Evolutionary conservation across 2,113 vertebrate genomes (phyloP).

Genomic region (Brevimyrus niger): DNA sequence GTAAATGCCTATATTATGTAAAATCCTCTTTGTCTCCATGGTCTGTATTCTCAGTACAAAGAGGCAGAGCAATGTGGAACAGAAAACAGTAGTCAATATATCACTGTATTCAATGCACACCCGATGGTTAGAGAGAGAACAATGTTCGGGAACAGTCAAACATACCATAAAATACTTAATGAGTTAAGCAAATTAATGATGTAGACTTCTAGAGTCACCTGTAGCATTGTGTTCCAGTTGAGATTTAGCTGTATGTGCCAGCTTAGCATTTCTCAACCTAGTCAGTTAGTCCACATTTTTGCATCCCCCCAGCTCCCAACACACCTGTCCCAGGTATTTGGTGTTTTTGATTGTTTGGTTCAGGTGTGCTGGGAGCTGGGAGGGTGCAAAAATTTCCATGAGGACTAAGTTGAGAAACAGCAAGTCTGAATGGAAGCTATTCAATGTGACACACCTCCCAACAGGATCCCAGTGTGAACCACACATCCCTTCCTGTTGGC

Average conservation of each 20-base stretch:
- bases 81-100: not conserved
- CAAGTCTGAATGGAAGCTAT: not conserved
- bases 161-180: not conserved
- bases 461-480: constrained; percentile 91
- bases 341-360: not conserved
- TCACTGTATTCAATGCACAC: not conserved
- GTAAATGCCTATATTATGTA: not conserved
- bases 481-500: constrained; percentile 89
- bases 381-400: not conserved
- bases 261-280: not conserved
- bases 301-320: not conserved
- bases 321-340: not conserved
- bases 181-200: not conserved
- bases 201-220: not conserved
- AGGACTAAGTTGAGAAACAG: not conserved
- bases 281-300: not conserved
- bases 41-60: not conserved
- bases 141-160: not conserved
- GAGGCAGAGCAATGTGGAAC: not conserved
- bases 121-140: not conserved
- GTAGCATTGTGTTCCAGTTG: not conserved
- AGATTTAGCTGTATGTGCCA: not conserved
- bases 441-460: not conserved
- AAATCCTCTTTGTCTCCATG: not conserved
- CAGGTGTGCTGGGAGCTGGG: not conserved